These are phyloP conservation scores for Noctua janthe DNA, from an alignment of 2,888 invertebrate species.

Conservation along the genomic window DNA sequence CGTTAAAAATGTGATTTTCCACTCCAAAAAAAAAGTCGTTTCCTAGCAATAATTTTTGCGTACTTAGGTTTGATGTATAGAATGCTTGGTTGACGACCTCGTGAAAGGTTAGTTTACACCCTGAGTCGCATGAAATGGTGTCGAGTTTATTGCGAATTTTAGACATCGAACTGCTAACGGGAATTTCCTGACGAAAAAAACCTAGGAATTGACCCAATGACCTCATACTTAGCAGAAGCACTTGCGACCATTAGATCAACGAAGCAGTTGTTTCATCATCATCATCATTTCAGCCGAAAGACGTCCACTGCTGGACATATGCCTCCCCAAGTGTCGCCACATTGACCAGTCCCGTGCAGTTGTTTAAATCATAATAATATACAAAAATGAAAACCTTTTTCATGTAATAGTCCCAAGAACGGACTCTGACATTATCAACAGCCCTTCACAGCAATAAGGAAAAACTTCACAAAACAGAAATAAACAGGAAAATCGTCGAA, in stretches of 20 bases:
- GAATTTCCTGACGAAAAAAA: background rate
- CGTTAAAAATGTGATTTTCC: no score
- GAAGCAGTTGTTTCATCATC: background rate
- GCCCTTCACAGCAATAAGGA: background rate
- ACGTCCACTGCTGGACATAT: no score
- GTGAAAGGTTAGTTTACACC: no score
- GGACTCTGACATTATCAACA: background rate
- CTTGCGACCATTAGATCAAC: background rate
- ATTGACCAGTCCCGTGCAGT: no score
- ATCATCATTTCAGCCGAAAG: no score
- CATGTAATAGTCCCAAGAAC: background rate
- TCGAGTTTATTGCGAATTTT: accelerated
- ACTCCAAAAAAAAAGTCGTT: no score
- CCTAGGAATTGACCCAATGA: background rate
- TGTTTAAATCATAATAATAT: background rate
- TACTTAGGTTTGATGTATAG: no score
- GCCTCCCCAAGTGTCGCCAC: no score
- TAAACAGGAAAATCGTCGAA: conserved; percentile 39
- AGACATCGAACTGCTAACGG: background rate
- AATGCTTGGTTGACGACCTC: no score
- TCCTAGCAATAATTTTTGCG: no score
- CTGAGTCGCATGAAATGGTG: background rate
- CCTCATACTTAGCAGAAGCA: no score
- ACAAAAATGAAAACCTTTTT: background rate
- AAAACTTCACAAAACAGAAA: conserved; percentile 22